phyloP scores from a whole-genome alignment of 2,888 invertebrate genomes.

The Eumacrocentrus americanus region DNA sequence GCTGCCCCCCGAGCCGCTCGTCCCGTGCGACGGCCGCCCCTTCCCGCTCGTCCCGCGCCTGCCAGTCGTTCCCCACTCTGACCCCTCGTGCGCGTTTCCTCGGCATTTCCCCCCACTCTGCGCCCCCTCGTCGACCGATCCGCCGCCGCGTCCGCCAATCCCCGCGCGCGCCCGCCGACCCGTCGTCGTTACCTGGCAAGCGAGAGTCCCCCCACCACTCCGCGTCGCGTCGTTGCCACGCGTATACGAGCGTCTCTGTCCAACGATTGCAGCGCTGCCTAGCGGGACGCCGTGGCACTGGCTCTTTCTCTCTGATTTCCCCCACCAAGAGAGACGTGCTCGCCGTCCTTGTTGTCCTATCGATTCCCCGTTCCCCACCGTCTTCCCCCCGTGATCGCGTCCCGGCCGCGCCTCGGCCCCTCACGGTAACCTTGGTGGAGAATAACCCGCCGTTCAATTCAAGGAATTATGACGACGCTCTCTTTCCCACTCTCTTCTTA shows the following conservation, averaged over 20 bases:
- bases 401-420: conserved; percentile 32
- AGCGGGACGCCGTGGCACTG: conserved; percentile 43
- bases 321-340: conserved; percentile 39
- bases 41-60: too few relatives aligned
- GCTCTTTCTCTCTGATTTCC: conserved; percentile 26
- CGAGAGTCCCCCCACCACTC: conserved; percentile 30
- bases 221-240: conserved; percentile 34
- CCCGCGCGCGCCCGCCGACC: conserved; percentile 34
- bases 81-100: conserved; percentile 40
- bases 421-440: conserved; percentile 59
- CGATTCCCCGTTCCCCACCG: conserved; percentile 48
- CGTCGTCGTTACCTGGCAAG: conserved; percentile 38
- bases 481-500: conserved; percentile 46
- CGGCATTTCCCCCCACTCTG: conserved; percentile 17
- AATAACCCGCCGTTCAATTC: conserved; percentile 61
- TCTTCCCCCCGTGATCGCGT: conserved; percentile 30
- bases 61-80: conserved; percentile 38
- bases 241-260: conserved; percentile 32
- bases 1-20: conserved; percentile 40
- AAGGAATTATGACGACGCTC: conserved; percentile 60
- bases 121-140: conserved; percentile 13
- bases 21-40: too few relatives aligned
- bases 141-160: conserved; percentile 31
- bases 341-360: conserved; percentile 56
- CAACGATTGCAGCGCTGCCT: conserved; percentile 42